phyloP scores from a whole-genome alignment of 2,797 vertebrate species.

The Sebastes cheni region DNA sequence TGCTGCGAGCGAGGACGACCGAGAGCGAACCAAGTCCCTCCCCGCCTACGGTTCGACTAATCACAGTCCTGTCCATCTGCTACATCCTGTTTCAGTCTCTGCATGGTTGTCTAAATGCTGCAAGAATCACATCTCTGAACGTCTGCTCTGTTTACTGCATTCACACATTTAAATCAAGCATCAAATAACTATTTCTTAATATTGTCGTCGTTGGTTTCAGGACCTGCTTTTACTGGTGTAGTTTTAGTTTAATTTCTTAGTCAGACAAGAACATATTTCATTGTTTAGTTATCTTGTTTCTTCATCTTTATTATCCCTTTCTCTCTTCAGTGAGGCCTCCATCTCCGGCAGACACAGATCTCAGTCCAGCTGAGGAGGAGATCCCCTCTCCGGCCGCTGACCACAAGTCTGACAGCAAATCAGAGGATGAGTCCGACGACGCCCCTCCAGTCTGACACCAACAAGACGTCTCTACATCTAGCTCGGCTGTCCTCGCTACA shows the following conservation, averaged over 20 bases:
- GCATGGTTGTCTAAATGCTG: not conserved
- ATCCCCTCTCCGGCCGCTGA: not conserved
- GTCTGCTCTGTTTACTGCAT: not conserved
- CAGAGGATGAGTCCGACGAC: slow-evolving; percentile 51
- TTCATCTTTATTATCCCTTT: not conserved
- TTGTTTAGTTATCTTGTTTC: not conserved
- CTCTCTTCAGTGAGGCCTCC: slow-evolving; percentile 42
- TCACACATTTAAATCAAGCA: not conserved
- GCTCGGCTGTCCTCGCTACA: not conserved
- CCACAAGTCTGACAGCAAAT: slow-evolving; percentile 14
- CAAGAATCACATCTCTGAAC: not conserved
- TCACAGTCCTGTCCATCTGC: not conserved
- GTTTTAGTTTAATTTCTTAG: not conserved
- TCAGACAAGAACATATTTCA: not conserved
- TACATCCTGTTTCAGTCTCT: not conserved
- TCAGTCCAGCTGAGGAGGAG: slow-evolving; percentile 34
- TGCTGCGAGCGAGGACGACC: slow-evolving; percentile 67
- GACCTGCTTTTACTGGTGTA: not conserved
- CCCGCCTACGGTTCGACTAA: slow-evolving; percentile 80
- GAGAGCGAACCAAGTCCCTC: slow-evolving; percentile 85
- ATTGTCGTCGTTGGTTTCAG: not conserved
- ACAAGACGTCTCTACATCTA: not conserved
- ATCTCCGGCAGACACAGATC: slow-evolving; percentile 17
- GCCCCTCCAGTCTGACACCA: slow-evolving; percentile 25
- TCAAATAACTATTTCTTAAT: not conserved